A percentile compares a stretch with the other conserved stretches of the same genome.
Evolutionary conservation across 2,888 invertebrate genomes (phyloP).

Genomic region (Synanthedon myopaeformis): DNA sequence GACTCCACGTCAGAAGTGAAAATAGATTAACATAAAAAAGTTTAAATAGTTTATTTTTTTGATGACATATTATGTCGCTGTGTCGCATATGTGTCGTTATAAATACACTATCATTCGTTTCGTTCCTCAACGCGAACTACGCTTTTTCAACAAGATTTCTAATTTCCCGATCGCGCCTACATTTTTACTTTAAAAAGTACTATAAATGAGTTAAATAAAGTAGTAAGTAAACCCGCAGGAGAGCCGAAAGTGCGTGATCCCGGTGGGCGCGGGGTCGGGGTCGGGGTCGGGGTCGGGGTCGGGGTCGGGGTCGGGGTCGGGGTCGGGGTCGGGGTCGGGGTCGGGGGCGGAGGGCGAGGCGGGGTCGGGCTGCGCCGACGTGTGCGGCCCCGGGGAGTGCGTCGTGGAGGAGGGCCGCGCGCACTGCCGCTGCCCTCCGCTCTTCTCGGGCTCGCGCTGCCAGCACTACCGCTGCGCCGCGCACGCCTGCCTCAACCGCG

Average conservation of each 20-base stretch:
- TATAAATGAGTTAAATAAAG: no score
- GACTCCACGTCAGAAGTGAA: no score
- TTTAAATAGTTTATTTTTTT: no score
- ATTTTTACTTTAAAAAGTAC: no score
- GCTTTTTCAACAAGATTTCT: no score
- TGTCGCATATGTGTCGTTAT: no score
- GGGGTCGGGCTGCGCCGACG: conserved; percentile 1
- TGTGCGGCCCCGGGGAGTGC: conserved; percentile 4
- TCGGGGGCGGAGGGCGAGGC: conserved; percentile 5
- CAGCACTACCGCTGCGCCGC: conserved; percentile 77
- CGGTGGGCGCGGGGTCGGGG: conserved; percentile 8
- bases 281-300: background rate
- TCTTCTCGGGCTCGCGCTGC: conserved; percentile 75
- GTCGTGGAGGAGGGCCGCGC: conserved; percentile 13
- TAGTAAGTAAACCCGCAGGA: conserved; percentile 12
- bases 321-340: background rate
- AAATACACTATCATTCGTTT: no score
- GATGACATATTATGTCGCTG: no score
- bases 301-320: conserved; percentile 6
- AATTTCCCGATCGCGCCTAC: no score
- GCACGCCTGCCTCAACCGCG: conserved; percentile 71
- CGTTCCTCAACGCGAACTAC: no score
- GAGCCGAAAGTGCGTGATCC: conserved; percentile 25
- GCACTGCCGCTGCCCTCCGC: conserved; percentile 74
- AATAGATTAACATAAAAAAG: no score